Percentiles rank a stretch among this genome's conserved stretches.
Conservation (phyloP, 2,797 vertebrate species). For the Neomorphus geoffroyi region DNA sequence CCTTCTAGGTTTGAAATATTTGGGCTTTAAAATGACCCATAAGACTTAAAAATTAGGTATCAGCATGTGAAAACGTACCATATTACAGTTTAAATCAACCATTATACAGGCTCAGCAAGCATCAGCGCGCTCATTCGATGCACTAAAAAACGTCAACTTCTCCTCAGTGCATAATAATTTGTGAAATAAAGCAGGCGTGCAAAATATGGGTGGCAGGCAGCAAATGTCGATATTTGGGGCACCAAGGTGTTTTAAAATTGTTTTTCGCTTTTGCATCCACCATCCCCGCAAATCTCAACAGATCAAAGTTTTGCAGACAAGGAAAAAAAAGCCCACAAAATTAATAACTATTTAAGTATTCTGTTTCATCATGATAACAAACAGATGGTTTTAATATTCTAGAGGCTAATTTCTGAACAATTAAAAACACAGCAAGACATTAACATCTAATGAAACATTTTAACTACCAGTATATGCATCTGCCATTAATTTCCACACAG, state of each 20-base stretch:
- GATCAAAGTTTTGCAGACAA: constrained; percentile 80
- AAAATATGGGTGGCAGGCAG: constrained; percentile 64
- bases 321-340: constrained; percentile 75
- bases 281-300: constrained; percentile 70
- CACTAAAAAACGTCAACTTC: constrained; percentile 48
- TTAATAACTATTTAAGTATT: constrained; percentile 87
- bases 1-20: constrained; percentile 17
- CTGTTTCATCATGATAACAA: constrained; percentile 92
- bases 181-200: constrained; percentile 58
- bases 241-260: constrained; percentile 68
- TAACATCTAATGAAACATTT: constrained; percentile 99
- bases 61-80: constrained; percentile 40
- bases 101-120: constrained; percentile 69
- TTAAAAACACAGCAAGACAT: constrained; percentile 98
- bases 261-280: constrained; percentile 63
- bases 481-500: constrained; percentile 95
- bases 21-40: constrained; percentile 62
- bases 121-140: constrained; percentile 24
- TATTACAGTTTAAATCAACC: constrained; percentile 64
- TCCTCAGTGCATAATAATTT: constrained; percentile 60
- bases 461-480: constrained; percentile 95
- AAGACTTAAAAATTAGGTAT: constrained; percentile 62
- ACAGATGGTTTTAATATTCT: constrained; percentile 98
- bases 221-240: constrained; percentile 51
- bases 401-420: constrained; percentile 97